Evolutionary conservation across 1,140 invertebrate species (phyloP).

Genomic region (Sarcophaga peregrina): DNA sequence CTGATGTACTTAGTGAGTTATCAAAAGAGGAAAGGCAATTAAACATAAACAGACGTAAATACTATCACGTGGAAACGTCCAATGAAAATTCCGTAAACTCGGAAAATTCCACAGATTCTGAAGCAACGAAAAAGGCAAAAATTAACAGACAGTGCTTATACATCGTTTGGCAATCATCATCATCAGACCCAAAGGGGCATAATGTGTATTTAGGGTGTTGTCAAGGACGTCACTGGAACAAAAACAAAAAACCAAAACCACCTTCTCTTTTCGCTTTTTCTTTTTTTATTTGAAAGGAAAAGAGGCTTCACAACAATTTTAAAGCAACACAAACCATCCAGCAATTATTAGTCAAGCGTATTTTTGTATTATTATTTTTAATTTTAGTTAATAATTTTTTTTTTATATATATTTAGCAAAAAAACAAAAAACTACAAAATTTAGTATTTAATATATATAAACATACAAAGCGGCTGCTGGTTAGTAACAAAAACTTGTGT

Average conservation of each 20-base stretch:
- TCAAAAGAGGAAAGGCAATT: slow-evolving; percentile 53
- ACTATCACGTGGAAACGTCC: slow-evolving; percentile 52
- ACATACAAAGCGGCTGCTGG: background rate
- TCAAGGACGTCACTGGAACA: background rate
- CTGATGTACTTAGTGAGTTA: slow-evolving; percentile 53
- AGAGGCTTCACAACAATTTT: background rate
- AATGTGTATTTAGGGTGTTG: background rate
- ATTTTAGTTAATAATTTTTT: slow-evolving; percentile 12
- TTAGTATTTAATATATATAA: background rate
- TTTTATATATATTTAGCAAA: background rate
- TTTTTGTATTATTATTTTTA: background rate
- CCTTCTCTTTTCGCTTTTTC: too few species aligned
- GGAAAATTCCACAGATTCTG: slow-evolving; percentile 42
- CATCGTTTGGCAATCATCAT: background rate
- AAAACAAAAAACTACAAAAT: background rate
- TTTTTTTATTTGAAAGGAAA: background rate
- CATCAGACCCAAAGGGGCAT: slow-evolving; percentile 9
- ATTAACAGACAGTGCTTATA: slow-evolving; percentile 36
- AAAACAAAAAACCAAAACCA: background rate
- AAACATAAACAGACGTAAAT: slow-evolving; percentile 55
- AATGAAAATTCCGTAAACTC: slow-evolving; percentile 52
- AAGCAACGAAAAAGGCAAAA: slow-evolving; percentile 30
- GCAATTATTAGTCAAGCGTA: slow-evolving; percentile 24
- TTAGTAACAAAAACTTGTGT: background rate
- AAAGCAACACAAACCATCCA: slow-evolving; percentile 16